These are phyloP conservation scores for Ommatoiulus sabulosus DNA, from an alignment of 2,888 invertebrate species.

Conservation along the genomic window DNA sequence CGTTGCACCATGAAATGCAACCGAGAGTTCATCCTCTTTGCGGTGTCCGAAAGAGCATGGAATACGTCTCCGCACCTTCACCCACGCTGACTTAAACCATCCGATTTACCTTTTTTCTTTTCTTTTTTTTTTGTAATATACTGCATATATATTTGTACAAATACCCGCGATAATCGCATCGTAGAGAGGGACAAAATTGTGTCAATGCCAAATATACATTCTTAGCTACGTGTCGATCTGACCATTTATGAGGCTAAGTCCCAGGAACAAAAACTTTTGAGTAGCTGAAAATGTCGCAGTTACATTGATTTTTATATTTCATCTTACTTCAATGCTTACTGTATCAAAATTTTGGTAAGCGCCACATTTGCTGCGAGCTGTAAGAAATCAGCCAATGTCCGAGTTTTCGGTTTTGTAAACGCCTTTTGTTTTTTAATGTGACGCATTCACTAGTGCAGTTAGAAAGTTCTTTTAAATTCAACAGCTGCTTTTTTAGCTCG, in stretches of 20 bases:
- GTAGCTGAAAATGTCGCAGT: background rate
- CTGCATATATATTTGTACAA: conserved; percentile 38
- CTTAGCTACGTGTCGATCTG: conserved; percentile 27
- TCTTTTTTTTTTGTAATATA: conserved; percentile 38
- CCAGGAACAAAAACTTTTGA: background rate
- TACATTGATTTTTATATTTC: background rate
- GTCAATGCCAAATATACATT: conserved; percentile 24
- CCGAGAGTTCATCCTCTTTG: background rate
- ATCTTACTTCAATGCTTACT: background rate
- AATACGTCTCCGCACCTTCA: background rate
- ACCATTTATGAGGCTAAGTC: background rate
- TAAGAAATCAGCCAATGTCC: background rate
- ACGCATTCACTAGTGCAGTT: background rate
- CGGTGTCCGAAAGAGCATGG: background rate
- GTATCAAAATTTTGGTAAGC: background rate
- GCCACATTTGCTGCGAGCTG: background rate
- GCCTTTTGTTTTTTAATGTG: background rate
- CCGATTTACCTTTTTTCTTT: conserved; percentile 19
- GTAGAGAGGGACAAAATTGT: conserved; percentile 18
- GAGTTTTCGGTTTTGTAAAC: background rate
- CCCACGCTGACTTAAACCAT: conserved; percentile 1
- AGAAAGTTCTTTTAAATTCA: background rate
- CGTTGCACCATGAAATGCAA: background rate
- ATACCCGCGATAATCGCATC: conserved; percentile 7
- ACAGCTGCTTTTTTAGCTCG: background rate